Conservation (phyloP, 2,797 vertebrate genomes). For the Phaenicophaeus curvirostris region DNA sequence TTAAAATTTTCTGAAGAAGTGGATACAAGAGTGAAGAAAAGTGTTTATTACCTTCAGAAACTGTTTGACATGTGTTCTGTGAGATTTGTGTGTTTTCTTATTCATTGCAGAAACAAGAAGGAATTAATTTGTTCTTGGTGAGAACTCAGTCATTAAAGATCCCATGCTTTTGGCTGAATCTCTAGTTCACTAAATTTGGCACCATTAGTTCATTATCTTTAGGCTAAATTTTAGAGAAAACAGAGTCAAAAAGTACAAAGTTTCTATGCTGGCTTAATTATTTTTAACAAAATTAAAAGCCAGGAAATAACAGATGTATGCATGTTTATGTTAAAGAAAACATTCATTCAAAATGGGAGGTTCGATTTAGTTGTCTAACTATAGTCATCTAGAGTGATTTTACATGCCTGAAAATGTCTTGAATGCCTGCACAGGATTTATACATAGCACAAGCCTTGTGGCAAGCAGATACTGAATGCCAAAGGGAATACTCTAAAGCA, state of each 20-base stretch:
- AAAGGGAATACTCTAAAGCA: not conserved
- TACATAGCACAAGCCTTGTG: not conserved
- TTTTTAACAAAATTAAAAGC: not conserved
- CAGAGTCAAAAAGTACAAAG: not conserved
- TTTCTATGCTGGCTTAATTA: not conserved
- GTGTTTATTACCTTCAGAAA: not conserved
- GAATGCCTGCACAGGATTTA: not conserved
- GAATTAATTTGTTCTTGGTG: not conserved
- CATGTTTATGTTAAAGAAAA: not conserved
- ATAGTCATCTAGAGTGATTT: not conserved
- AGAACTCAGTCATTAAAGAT: not conserved
- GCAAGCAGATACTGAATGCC: not conserved
- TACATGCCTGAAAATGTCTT: not conserved
- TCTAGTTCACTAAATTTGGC: not conserved
- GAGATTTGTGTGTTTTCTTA: not conserved
- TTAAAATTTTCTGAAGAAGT: not conserved
- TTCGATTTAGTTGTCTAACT: not conserved
- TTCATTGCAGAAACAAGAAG: not conserved
- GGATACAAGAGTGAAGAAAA: not conserved
- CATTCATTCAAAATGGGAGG: not conserved
- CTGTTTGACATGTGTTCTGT: rapidly evolving
- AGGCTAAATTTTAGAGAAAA: not conserved
- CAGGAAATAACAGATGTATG: not conserved
- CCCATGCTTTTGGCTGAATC: not conserved
- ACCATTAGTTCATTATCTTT: not conserved